phyloP scores from a whole-genome alignment of 1,140 invertebrate genomes.

The Drosophila prosaltans region DNA sequence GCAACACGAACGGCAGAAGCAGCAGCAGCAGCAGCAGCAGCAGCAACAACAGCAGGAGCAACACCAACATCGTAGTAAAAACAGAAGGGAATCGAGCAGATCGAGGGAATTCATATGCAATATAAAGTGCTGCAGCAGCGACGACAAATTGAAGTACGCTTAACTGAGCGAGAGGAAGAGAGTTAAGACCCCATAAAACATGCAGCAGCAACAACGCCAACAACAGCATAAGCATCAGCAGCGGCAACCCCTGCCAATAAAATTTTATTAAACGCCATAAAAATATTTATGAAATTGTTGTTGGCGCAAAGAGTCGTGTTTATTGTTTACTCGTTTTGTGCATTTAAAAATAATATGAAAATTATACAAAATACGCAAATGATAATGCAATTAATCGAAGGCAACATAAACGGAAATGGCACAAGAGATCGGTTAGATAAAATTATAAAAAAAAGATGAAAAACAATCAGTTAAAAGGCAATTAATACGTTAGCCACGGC shows the following conservation, averaged over 20 bases:
- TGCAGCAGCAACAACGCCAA: conserved; percentile 7
- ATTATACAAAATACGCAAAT: conserved; percentile 52
- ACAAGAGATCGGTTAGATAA: conserved; percentile 34
- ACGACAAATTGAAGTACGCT: conserved; percentile 72
- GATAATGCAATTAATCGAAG: conserved; percentile 23
- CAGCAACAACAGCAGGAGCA: conserved; percentile 24
- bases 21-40: conserved; percentile 39
- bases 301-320: conserved; percentile 65
- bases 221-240: not conserved
- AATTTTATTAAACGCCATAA: conserved; percentile 81
- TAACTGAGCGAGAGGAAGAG: conserved; percentile 8
- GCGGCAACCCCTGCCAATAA: conserved; percentile 49
- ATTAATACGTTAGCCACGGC: not conserved
- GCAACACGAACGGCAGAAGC: not conserved
- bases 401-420: conserved; percentile 47
- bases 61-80: not conserved
- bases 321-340: conserved; percentile 56
- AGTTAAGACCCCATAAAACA: conserved; percentile 8
- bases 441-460: not conserved
- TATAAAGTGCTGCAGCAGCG: conserved; percentile 54
- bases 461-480: not conserved
- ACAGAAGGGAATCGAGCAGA: conserved; percentile 20
- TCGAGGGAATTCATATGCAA: conserved; percentile 59
- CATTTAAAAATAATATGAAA: conserved; percentile 75
- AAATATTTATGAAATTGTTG: conserved; percentile 73